A percentile compares a stretch with the other conserved stretches of the same genome.
Evolutionary conservation across 2,797 vertebrate genomes (phyloP).

Genomic region (Alfaro cultratus): DNA sequence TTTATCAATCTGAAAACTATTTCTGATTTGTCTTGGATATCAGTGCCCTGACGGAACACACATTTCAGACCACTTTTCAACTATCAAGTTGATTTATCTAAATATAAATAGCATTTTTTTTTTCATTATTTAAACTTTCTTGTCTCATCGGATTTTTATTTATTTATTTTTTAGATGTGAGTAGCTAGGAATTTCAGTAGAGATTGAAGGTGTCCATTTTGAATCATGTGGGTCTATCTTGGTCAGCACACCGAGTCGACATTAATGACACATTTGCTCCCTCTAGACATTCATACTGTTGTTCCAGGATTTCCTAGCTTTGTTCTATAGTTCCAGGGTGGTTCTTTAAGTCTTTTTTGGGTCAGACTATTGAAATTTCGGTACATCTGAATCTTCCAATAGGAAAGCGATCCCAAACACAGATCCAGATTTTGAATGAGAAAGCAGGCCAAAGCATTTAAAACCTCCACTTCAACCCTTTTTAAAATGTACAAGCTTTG

Average conservation of each 20-base stretch:
- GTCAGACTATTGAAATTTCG: background rate
- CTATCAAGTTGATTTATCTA: background rate
- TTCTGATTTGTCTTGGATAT: background rate
- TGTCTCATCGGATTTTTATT: background rate
- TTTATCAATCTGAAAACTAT: background rate
- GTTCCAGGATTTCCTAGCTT: background rate
- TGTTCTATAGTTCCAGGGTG: background rate
- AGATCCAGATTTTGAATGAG: background rate
- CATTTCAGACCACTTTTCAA: background rate
- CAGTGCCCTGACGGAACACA: background rate
- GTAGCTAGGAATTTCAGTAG: background rate
- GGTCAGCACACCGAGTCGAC: background rate
- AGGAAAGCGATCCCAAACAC: background rate
- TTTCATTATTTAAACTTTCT: background rate
- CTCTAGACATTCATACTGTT: background rate
- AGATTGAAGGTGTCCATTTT: background rate
- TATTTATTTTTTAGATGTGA: background rate
- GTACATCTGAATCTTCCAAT: background rate
- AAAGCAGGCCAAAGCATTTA: background rate
- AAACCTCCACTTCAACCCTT: background rate
- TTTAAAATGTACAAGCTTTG: background rate
- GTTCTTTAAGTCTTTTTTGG: background rate
- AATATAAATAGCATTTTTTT: background rate
- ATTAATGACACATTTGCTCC: background rate
- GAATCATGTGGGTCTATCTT: background rate